Percentiles rank a stretch among this genome's conserved stretches.
Conservation (phyloP, 2,797 vertebrate genomes). For the Otolemur crassicaudatus region DNA sequence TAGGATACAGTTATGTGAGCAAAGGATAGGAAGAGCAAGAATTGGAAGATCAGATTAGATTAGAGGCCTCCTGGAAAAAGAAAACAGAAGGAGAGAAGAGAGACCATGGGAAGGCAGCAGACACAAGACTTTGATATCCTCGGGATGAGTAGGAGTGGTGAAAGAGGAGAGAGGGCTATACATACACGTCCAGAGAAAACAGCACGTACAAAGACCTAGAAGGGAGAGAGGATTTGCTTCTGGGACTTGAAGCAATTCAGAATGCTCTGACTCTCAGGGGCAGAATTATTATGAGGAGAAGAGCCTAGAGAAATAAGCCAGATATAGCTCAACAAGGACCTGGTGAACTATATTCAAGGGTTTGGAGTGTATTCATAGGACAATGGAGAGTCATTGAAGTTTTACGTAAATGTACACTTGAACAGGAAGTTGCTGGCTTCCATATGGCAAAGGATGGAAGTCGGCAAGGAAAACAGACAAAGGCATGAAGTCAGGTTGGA, state of each 20-base stretch:
- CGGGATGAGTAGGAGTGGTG: not conserved
- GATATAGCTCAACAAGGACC: not conserved
- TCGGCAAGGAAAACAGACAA: not conserved
- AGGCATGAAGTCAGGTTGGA: not conserved
- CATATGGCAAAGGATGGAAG: not conserved
- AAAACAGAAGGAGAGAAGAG: not conserved
- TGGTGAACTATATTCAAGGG: not conserved
- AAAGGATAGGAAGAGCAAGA: not conserved
- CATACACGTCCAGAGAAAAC: not conserved
- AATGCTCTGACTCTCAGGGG: not conserved
- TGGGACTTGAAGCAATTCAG: not conserved
- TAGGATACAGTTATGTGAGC: not conserved
- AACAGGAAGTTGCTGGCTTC: not conserved
- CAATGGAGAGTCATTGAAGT: not conserved
- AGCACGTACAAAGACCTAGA: not conserved
- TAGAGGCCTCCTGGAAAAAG: not conserved
- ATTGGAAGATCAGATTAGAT: not conserved
- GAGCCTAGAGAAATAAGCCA: not conserved
- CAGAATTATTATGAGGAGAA: not conserved
- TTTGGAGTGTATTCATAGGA: not conserved
- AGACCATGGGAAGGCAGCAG: not conserved
- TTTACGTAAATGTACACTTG: not conserved
- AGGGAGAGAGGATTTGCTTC: not conserved
- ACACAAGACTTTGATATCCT: not conserved
- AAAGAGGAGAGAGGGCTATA: not conserved